Evolutionary conservation across 2,113 vertebrate species (phyloP).

Genomic region (Rhegmatorhina hoffmannsi): DNA sequence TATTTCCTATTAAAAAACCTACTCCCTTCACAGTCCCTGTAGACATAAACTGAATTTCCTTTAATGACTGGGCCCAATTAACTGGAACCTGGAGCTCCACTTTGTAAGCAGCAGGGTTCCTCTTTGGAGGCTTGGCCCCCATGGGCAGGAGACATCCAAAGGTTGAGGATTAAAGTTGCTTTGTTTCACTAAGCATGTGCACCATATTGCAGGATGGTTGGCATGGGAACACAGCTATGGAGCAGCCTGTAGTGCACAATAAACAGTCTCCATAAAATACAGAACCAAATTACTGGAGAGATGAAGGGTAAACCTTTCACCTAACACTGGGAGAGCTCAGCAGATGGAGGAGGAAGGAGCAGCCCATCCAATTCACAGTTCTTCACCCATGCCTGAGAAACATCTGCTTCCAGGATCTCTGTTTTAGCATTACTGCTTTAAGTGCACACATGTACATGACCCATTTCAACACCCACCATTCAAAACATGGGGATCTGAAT

Average conservation of each 20-base stretch:
- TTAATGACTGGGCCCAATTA: constrained; percentile 66
- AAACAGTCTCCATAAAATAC: constrained; percentile 42
- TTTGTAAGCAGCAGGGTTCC: constrained; percentile 53
- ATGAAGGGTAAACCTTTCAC: constrained; percentile 35
- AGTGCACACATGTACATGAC: neutral
- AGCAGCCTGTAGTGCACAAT: constrained; percentile 22
- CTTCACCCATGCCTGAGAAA: neutral
- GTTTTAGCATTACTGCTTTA: neutral
- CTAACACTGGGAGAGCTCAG: neutral
- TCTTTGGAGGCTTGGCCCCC: constrained; percentile 13
- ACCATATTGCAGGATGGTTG: constrained; percentile 52
- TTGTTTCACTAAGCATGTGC: constrained; percentile 13
- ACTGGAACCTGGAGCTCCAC: constrained; percentile 46
- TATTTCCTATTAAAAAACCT: constrained; percentile 56
- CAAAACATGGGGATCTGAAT: neutral
- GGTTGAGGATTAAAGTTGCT: constrained; percentile 66
- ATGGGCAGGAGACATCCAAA: constrained; percentile 47
- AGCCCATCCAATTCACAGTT: neutral
- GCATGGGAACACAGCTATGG: constrained; percentile 63
- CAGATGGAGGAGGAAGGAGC: neutral
- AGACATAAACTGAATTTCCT: constrained; percentile 48
- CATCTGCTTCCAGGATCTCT: neutral
- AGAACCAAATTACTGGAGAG: constrained; percentile 15
- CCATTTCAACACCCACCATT: neutral
- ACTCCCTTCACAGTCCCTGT: constrained; percentile 21